A percentile compares a stretch with the other conserved stretches of the same genome.
These are phyloP conservation scores for Cichladusa arquata DNA, from an alignment of 2,113 vertebrate species.

Conservation along the genomic window DNA sequence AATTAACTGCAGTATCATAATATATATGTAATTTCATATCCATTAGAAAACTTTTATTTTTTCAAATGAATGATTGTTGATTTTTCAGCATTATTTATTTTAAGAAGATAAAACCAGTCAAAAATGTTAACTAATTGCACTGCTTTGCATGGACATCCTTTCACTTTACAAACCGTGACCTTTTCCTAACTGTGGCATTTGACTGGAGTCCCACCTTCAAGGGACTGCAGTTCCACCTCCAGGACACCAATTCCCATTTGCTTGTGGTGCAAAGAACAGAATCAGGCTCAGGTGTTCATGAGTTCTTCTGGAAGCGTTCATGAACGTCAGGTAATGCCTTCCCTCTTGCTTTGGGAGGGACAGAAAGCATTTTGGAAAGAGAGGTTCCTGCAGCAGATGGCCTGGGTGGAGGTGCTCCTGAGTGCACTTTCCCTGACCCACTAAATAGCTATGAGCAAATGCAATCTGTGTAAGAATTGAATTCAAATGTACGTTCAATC, in stretches of 20 bases:
- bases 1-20: not conserved
- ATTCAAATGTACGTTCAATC: not conserved
- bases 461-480: rapidly evolving
- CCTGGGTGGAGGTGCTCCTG: not conserved
- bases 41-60: not conserved
- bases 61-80: not conserved
- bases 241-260: not conserved
- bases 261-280: not conserved
- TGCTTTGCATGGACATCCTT: not conserved
- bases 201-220: not conserved
- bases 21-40: not conserved
- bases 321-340: not conserved
- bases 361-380: not conserved
- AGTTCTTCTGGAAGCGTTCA: not conserved
- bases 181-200: not conserved
- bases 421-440: not conserved
- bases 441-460: too few relatives aligned
- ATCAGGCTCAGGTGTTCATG: not conserved
- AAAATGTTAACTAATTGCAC: not conserved
- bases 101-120: not conserved
- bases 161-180: not conserved
- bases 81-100: not conserved
- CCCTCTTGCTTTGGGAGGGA: not conserved
- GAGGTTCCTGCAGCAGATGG: not conserved
- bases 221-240: not conserved